A percentile compares a stretch with the other conserved stretches of the same genome.
These are phyloP conservation scores for Sisor rabdophorus DNA, from an alignment of 2,113 vertebrate species.

Conservation along the genomic window DNA sequence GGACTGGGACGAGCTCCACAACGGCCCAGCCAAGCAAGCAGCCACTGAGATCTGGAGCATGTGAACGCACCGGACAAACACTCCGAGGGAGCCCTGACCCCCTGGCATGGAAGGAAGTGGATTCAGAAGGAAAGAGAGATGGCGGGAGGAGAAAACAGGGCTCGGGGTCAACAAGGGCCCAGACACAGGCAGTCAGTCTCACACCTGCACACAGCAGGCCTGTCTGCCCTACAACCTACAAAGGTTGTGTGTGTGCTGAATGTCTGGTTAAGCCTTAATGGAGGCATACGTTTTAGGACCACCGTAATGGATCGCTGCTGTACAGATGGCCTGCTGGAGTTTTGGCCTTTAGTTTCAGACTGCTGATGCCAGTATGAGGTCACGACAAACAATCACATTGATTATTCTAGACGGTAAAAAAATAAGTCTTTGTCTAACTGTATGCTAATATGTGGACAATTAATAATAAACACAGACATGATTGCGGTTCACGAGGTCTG, in stretches of 20 bases:
- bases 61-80: not conserved
- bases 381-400: not conserved
- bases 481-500: not conserved
- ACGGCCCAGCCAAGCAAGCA: slow-evolving; percentile 46
- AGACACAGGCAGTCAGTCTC: slow-evolving; percentile 58
- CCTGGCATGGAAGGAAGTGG: slow-evolving; percentile 43
- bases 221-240: slow-evolving; percentile 66
- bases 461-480: not conserved
- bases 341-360: not conserved
- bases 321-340: slow-evolving; percentile 32
- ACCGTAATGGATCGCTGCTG: slow-evolving; percentile 52
- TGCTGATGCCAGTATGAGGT: not conserved
- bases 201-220: slow-evolving; percentile 71
- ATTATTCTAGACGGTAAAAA: not conserved
- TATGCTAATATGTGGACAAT: not conserved
- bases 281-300: slow-evolving; percentile 55
- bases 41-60: not conserved
- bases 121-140: slow-evolving; percentile 16
- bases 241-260: slow-evolving; percentile 42
- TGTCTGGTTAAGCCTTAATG: slow-evolving; percentile 16
- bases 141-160: slow-evolving; percentile 10
- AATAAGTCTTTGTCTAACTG: too few relatives aligned
- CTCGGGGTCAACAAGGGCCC: slow-evolving; percentile 48
- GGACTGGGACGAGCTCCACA: slow-evolving; percentile 54
- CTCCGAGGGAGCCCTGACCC: slow-evolving; percentile 15